Evolutionary conservation across 2,888 invertebrate species (phyloP).

Genomic region (Dichetophora obliterata): DNA sequence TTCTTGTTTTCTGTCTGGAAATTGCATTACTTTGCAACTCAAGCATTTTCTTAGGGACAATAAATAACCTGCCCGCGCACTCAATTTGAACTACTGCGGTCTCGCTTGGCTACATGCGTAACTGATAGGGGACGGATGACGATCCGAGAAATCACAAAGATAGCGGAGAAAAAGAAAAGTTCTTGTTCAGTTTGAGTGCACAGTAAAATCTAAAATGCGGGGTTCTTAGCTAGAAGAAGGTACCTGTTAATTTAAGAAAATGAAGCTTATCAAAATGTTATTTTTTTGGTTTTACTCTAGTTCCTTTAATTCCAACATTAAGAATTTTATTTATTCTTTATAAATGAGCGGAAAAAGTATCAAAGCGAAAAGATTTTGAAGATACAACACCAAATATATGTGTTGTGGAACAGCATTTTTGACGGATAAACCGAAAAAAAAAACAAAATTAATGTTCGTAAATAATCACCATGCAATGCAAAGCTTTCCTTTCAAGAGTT

Average conservation of each 20-base stretch:
- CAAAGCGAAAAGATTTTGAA: no score
- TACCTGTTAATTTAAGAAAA: conserved; percentile 12
- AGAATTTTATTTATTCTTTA: no score
- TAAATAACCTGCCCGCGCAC: background rate
- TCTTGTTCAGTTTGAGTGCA: background rate
- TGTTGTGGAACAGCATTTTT: no score
- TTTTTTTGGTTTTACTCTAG: no score
- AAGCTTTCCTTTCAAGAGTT: no score
- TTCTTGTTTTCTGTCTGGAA: background rate
- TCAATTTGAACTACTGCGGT: conserved; percentile 3
- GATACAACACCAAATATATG: no score
- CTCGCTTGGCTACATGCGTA: conserved; percentile 31
- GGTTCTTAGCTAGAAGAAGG: background rate
- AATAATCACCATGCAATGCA: no score
- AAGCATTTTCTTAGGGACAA: background rate
- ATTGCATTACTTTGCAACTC: background rate
- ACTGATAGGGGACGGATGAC: conserved; percentile 16
- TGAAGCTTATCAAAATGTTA: no score
- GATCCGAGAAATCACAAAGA: background rate
- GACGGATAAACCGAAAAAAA: no score
- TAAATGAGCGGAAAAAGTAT: no score
- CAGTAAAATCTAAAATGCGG: background rate
- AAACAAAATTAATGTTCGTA: no score
- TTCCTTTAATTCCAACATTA: no score
- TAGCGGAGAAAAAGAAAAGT: background rate